These are phyloP conservation scores for Alexandromys fortis DNA, from an alignment of 2,113 vertebrate species.

Conservation along the genomic window DNA sequence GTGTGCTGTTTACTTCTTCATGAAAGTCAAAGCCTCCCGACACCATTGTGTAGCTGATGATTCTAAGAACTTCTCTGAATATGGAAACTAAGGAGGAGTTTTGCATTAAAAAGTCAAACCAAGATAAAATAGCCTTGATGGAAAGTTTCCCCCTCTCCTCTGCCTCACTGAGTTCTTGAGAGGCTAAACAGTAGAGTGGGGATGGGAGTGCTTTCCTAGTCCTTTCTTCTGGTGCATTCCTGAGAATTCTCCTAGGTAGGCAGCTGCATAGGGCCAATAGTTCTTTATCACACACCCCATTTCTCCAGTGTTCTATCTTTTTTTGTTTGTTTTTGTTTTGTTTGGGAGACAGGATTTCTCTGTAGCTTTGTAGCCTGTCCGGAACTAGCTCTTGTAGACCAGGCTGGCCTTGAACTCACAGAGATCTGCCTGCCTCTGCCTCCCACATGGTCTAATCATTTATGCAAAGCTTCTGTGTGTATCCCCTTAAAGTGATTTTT, in stretches of 20 bases:
- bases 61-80: background rate
- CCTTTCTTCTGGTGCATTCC: background rate
- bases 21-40: constrained; percentile 29
- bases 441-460: background rate
- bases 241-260: background rate
- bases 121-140: background rate
- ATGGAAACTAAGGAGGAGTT: background rate
- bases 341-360: too few species aligned
- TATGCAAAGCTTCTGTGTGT: background rate
- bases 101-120: constrained; percentile 8
- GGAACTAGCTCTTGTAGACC: too few species aligned
- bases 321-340: too few species aligned
- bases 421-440: too few species aligned
- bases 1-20: background rate
- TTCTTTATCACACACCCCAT: background rate
- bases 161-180: background rate
- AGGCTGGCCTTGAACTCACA: too few species aligned
- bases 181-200: background rate
- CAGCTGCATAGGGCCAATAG: background rate
- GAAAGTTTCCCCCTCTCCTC: background rate
- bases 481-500: constrained; percentile 47
- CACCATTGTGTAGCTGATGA: background rate
- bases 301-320: background rate
- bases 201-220: rapidly evolving
- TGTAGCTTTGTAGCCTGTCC: too few species aligned